Percentiles rank a stretch among this genome's conserved stretches.
These are phyloP conservation scores for Oryzias javanicus DNA, from an alignment of 2,113 vertebrate genomes.

Conservation along the genomic window DNA sequence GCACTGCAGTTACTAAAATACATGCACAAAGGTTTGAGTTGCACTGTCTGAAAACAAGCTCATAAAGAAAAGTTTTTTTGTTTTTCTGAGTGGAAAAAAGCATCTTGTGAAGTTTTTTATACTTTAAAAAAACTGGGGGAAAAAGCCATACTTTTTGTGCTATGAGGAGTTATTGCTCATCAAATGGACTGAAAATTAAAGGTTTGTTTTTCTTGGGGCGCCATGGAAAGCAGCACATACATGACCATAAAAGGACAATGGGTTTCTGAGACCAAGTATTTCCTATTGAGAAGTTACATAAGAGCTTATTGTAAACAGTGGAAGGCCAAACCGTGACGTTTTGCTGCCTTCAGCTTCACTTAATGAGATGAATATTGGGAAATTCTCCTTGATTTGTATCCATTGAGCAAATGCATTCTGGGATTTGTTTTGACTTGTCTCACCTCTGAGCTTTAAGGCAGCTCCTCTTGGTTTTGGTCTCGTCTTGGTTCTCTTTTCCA, in stretches of 20 bases:
- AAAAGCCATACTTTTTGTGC: too few relatives aligned
- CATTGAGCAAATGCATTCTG: neutral
- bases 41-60: neutral
- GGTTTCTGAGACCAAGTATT: constrained; percentile 21
- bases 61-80: neutral
- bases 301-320: constrained; percentile 44
- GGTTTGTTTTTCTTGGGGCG: constrained; percentile 11
- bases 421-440: constrained; percentile 43
- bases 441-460: constrained; percentile 89
- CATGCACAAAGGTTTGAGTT: neutral
- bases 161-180: neutral
- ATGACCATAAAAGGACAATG: constrained; percentile 58
- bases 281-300: constrained; percentile 30
- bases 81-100: neutral
- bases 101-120: too few relatives aligned
- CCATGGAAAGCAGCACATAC: constrained; percentile 51
- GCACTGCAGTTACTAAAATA: neutral
- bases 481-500: constrained; percentile 72
- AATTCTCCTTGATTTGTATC: neutral
- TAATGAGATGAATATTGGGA: constrained; percentile 20
- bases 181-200: constrained; percentile 13
- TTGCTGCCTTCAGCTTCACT: constrained; percentile 1
- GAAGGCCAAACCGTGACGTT: constrained; percentile 1
- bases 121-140: too few relatives aligned
- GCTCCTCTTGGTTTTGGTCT: constrained; percentile 85